Evolutionary conservation across 2,888 invertebrate species (phyloP).

Genomic region (Ceraclea dissimilis): DNA sequence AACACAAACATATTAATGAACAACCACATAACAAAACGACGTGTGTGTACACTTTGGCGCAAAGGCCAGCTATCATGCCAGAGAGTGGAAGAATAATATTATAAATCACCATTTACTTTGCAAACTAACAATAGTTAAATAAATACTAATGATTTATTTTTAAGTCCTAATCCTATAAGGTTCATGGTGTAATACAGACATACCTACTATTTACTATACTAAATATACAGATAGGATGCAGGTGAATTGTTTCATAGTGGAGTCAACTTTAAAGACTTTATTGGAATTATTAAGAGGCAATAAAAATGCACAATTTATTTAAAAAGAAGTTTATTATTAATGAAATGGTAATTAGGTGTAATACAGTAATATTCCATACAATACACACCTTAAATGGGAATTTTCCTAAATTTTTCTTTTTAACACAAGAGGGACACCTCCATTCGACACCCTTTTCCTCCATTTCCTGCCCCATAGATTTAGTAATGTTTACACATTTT

Average conservation of each 20-base stretch:
- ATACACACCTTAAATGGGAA: conserved; percentile 22
- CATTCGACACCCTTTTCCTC: conserved; percentile 82
- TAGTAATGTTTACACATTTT: conserved; percentile 90
- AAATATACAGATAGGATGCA: too few relatives aligned
- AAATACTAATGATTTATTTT: too few relatives aligned
- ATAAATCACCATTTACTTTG: too few relatives aligned
- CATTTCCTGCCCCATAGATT: conserved; percentile 87
- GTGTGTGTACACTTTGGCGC: too few relatives aligned
- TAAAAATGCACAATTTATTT: neutral
- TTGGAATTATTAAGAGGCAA: neutral
- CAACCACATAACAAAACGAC: neutral
- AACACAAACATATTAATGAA: conserved; percentile 8
- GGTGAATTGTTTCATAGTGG: too few relatives aligned
- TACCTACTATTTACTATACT: too few relatives aligned
- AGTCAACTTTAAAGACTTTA: too few relatives aligned
- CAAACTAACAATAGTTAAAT: too few relatives aligned
- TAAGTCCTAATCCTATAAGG: too few relatives aligned
- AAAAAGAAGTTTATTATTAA: neutral
- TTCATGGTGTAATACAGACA: too few relatives aligned
- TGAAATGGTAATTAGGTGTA: neutral
- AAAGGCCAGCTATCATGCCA: too few relatives aligned
- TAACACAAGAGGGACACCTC: conserved; percentile 79
- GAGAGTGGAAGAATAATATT: too few relatives aligned
- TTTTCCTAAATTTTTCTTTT: conserved; percentile 35
- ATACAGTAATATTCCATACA: neutral